phyloP scores from a whole-genome alignment of 1,140 invertebrate genomes.

The Lucilia cuprina region DNA sequence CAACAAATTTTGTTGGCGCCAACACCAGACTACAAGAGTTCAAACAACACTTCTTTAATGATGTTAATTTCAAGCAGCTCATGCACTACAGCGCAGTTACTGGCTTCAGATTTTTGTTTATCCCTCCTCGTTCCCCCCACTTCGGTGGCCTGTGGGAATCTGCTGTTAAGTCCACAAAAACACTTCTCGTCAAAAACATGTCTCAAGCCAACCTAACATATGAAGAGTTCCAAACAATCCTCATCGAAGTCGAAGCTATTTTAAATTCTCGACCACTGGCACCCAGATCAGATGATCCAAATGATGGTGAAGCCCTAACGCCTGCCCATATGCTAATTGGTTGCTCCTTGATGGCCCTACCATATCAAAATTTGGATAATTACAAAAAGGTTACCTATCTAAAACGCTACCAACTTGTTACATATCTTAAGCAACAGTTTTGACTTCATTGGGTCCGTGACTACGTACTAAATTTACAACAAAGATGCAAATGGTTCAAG shows the following conservation, averaged over 20 bases:
- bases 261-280: slow-evolving; percentile 45
- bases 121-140: slow-evolving; percentile 47
- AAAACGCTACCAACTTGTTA: slow-evolving; percentile 27
- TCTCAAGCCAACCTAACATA: slow-evolving; percentile 23
- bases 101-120: slow-evolving; percentile 47
- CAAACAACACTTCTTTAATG: slow-evolving; percentile 6
- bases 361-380: not conserved
- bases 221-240: slow-evolving; percentile 33
- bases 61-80: not conserved
- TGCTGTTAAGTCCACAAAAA: slow-evolving; percentile 33
- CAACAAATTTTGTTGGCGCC: slow-evolving; percentile 55
- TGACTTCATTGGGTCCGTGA: slow-evolving; percentile 50
- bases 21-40: slow-evolving; percentile 34
- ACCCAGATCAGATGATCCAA: slow-evolving; percentile 38
- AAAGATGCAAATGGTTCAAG: slow-evolving; percentile 50
- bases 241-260: slow-evolving; percentile 44
- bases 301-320: slow-evolving; percentile 43
- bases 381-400: not conserved
- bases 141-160: slow-evolving; percentile 51
- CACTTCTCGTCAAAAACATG: slow-evolving; percentile 26
- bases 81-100: slow-evolving; percentile 21
- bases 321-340: slow-evolving; percentile 52
- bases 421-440: slow-evolving; percentile 41
- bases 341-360: slow-evolving; percentile 30
- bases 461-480: slow-evolving; percentile 48